Conservation (phyloP, 2,113 vertebrate genomes). For the Recurvirostra avosetta region DNA sequence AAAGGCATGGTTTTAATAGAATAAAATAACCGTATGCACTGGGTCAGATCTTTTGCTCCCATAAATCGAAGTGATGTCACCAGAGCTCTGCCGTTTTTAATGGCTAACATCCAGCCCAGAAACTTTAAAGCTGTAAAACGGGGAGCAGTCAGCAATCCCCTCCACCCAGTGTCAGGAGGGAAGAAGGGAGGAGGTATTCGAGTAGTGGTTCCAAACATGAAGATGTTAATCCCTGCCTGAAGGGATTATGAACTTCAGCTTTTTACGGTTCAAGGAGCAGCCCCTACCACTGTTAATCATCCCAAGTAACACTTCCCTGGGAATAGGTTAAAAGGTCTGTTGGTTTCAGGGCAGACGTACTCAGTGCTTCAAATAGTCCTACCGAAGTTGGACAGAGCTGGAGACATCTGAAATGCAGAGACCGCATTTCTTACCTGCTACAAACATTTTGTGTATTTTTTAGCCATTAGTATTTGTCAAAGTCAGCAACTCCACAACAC, state of each 20-base stretch:
- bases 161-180: accelerated
- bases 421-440: background rate
- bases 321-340: background rate
- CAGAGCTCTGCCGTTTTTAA: background rate
- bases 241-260: background rate
- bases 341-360: background rate
- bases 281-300: background rate
- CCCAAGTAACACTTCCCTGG: background rate
- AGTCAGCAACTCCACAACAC: background rate
- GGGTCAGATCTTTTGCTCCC: background rate
- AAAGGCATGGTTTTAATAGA: background rate
- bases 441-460: background rate
- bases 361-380: background rate
- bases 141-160: background rate
- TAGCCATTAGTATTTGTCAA: background rate
- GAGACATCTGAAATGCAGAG: background rate
- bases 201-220: background rate
- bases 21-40: accelerated
- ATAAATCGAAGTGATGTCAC: background rate
- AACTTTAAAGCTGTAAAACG: background rate
- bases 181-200: background rate
- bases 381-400: accelerated
- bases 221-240: background rate
- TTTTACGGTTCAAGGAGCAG: constrained; percentile 8
- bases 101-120: background rate